A percentile compares a stretch with the other conserved stretches of the same genome.
Evolutionary conservation across 1,140 invertebrate genomes (phyloP).

Genomic region (Orussus abietinus): DNA sequence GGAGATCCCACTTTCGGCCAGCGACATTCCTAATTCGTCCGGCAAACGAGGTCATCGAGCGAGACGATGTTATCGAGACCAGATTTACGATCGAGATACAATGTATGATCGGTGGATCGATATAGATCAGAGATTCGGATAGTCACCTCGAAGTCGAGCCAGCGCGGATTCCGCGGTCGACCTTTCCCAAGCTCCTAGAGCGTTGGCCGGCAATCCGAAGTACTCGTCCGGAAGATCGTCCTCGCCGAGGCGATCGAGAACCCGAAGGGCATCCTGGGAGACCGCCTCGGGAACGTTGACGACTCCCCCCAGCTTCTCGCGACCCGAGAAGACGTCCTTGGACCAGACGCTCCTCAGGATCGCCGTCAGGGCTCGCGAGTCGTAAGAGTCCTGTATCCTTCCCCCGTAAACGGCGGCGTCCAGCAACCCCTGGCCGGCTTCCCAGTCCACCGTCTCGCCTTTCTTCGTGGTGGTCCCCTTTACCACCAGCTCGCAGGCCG

Average conservation of each 20-base stretch:
- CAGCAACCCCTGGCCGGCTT: conserved; percentile 74
- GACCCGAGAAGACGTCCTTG: conserved; percentile 57
- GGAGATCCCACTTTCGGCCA: too few relatives aligned
- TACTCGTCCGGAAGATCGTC: conserved; percentile 63
- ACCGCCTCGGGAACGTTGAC: conserved; percentile 53
- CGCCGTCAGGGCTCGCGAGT: conserved; percentile 68
- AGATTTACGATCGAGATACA: too few relatives aligned
- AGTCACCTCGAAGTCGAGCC: conserved; percentile 61
- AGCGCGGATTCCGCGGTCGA: conserved; percentile 64
- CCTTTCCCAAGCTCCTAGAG: conserved; percentile 73
- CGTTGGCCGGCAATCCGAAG: conserved; percentile 80
- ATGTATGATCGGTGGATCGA: too few relatives aligned
- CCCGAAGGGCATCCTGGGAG: conserved; percentile 60
- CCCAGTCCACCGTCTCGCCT: conserved; percentile 59
- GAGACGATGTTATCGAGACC: too few relatives aligned
- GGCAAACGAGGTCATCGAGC: too few relatives aligned
- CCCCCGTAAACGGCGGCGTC: conserved; percentile 86
- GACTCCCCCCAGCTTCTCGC: conserved; percentile 56
- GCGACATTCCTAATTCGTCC: too few relatives aligned
- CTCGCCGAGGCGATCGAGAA: conserved; percentile 64
- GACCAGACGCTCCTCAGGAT: conserved; percentile 76
- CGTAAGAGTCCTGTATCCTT: conserved; percentile 77
- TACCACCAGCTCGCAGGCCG: conserved; percentile 70
- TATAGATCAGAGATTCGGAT: too few relatives aligned
- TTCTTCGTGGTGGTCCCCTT: conserved; percentile 52